Percentiles rank a stretch among this genome's conserved stretches.
Evolutionary conservation across 1,140 invertebrate genomes (phyloP).

Genomic region (Ylistrum balloti): DNA sequence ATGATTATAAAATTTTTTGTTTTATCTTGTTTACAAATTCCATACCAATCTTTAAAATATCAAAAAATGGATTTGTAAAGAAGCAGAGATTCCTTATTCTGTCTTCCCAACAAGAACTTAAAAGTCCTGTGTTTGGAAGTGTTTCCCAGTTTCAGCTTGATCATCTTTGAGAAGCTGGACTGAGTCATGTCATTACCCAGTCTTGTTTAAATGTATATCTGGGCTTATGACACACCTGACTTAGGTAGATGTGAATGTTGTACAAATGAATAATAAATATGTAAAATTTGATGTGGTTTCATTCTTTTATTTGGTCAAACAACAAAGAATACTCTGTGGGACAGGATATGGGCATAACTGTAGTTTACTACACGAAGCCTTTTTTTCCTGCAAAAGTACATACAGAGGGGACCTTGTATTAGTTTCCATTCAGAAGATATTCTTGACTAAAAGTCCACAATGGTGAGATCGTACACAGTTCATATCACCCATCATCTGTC

Average conservation of each 20-base stretch:
- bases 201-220: neutral
- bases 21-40: neutral
- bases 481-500: too few relatives aligned
- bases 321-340: too few relatives aligned
- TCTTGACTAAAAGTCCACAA: too few relatives aligned
- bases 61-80: neutral
- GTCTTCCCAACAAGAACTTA: neutral
- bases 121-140: neutral
- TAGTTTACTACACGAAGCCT: too few relatives aligned
- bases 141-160: neutral
- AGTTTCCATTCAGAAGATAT: too few relatives aligned
- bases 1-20: too few relatives aligned
- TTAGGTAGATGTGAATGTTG: slow-evolving; percentile 34
- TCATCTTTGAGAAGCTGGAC: neutral
- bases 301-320: too few relatives aligned
- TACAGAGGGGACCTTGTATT: too few relatives aligned
- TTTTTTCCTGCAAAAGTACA: too few relatives aligned
- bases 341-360: too few relatives aligned
- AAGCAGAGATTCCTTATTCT: neutral
- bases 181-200: neutral
- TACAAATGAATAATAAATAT: slow-evolving; percentile 34
- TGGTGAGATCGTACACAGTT: too few relatives aligned
- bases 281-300: too few relatives aligned
- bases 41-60: neutral
- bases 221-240: neutral